Evolutionary conservation across 2,113 vertebrate genomes (phyloP).

Genomic region (Erythrolamprus reginae): DNA sequence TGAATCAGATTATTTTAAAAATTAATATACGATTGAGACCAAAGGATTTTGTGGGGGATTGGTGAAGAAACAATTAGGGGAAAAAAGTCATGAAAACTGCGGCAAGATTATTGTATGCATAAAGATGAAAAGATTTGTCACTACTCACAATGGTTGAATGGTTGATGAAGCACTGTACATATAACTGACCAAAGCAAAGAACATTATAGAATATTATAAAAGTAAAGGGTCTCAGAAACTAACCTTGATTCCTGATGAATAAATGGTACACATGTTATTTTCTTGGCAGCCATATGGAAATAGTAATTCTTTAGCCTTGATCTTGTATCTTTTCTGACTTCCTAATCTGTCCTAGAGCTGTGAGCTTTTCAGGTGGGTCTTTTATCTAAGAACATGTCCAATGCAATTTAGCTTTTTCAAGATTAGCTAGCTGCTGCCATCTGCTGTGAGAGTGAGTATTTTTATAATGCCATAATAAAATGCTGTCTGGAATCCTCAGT

Average conservation of each 20-base stretch:
- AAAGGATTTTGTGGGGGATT: background rate
- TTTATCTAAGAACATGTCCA: background rate
- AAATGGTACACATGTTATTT: background rate
- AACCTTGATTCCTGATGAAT: background rate
- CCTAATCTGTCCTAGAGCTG: background rate
- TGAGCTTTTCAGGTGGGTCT: background rate
- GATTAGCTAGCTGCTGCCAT: background rate
- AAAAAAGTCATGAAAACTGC: background rate
- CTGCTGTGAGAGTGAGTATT: background rate
- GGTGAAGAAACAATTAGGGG: background rate
- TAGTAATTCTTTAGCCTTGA: background rate
- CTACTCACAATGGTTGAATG: background rate
- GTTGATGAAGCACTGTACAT: background rate
- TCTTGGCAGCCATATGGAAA: background rate
- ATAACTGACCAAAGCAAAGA: background rate
- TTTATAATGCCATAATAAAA: background rate
- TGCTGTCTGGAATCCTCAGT: background rate
- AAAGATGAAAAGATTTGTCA: background rate
- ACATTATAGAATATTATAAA: background rate
- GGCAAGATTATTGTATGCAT: background rate
- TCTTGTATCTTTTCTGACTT: background rate
- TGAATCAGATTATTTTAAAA: background rate
- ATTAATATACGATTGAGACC: background rate
- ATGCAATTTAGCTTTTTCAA: background rate
- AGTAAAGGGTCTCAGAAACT: background rate